phyloP scores from a whole-genome alignment of 2,888 invertebrate species.

The Vannuccia rotundouncinata region DNA sequence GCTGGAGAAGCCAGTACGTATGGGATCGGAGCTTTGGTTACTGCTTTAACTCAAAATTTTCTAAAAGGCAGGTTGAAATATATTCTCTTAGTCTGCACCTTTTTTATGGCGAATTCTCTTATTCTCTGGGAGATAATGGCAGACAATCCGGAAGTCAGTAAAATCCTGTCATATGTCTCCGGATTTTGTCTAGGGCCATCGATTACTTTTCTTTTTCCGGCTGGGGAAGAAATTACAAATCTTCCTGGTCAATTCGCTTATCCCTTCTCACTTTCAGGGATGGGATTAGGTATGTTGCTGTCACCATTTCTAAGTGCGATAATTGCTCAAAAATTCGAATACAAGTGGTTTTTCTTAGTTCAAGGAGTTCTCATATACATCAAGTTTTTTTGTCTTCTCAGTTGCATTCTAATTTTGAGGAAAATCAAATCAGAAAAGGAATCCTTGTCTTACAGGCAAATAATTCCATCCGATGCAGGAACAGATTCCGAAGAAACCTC shows the following conservation, averaged over 20 bases:
- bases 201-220: conserved; percentile 40
- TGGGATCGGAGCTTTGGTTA: conserved; percentile 35
- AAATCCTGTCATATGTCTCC: conserved; percentile 31
- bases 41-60: conserved; percentile 38
- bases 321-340: conserved; percentile 34
- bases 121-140: conserved; percentile 37
- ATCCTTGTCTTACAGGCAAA: neutral
- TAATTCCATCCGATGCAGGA: neutral
- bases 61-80: conserved; percentile 36
- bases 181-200: conserved; percentile 40
- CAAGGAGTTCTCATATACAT: conserved; percentile 37
- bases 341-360: conserved; percentile 39
- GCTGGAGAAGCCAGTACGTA: conserved; percentile 39
- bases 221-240: conserved; percentile 40
- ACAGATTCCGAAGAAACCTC: neutral
- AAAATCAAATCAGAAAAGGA: neutral
- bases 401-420: neutral
- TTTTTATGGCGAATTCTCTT: conserved; percentile 34
- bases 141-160: neutral
- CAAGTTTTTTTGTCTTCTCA: conserved; percentile 30
- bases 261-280: conserved; percentile 39
- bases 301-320: conserved; percentile 39
- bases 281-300: conserved; percentile 39
- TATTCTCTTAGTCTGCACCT: conserved; percentile 32
- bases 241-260: conserved; percentile 39